Conservation (phyloP, 2,113 vertebrate genomes). For the Cryptoleucopteryx plumbea region DNA sequence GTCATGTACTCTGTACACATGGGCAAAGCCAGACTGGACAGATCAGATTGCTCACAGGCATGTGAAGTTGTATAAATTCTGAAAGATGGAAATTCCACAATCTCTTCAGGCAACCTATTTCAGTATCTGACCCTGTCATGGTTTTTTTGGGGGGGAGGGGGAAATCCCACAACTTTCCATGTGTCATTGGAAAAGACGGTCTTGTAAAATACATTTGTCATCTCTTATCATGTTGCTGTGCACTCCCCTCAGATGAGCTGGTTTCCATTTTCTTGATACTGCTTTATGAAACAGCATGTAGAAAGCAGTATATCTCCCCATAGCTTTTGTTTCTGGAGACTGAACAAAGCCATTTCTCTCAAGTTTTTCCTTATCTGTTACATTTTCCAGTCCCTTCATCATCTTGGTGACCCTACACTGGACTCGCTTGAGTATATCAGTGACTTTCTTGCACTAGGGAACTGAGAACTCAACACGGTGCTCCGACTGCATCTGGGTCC, state of each 20-base stretch:
- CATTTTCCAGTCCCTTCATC: neutral
- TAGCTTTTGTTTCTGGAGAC: neutral
- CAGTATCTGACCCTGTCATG: neutral
- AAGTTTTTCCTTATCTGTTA: neutral
- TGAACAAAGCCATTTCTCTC: neutral
- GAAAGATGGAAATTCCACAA: neutral
- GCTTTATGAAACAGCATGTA: neutral
- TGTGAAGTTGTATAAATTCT: neutral
- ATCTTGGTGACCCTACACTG: neutral
- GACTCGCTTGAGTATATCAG: neutral
- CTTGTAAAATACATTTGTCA: neutral
- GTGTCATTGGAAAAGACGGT: neutral
- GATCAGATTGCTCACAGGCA: neutral
- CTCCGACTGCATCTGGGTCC: neutral
- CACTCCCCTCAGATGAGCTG: neutral
- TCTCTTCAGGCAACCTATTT: neutral
- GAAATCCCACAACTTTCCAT: neutral
- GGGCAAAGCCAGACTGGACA: neutral
- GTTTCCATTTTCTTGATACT: neutral
- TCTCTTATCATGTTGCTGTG: fast-evolving
- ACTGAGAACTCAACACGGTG: neutral
- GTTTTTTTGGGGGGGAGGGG: too few species aligned
- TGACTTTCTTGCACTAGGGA: neutral
- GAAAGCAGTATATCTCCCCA: neutral
- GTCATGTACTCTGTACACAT: neutral